Evolutionary conservation across 2,888 invertebrate genomes (phyloP), one percentile per base, ranked within the genome.

Genomic region (Homarus gammarus): DNA sequence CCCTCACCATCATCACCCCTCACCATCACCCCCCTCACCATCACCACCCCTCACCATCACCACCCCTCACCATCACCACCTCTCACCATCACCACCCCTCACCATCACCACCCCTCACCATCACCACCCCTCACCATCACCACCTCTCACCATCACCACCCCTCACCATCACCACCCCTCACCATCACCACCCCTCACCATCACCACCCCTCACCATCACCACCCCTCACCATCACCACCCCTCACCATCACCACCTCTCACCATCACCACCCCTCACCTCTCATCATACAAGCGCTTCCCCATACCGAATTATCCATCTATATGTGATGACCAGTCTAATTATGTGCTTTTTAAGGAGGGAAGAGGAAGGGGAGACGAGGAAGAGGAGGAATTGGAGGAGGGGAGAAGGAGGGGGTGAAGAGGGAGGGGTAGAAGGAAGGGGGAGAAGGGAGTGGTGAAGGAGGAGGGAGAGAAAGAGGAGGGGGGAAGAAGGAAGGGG

Each of bases 41-140:
- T n/a, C n/a, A n/a, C n/a, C n/a, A n/a, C n/a, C 68, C 31, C 27
- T 68, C 68, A 68, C 68, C 68, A 10, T 68, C 68, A 31, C n/a
- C n/a, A 27, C 15, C 68, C 68, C 31, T 68, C 27, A 27, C 68
- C 64, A 31, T 31, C 64, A 18, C 56, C 56, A 27, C 22, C 68
- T 68, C 44, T 77, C 77, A 15, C 27, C 27, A 27, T 38, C 15
- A 40, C 27, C 40, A 77, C 33, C n/a, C 18, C n/a, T n/a, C n/a
- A n/a, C n/a, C n/a, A n/a, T n/a, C n/a, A n/a, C n/a, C n/a, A n/a
- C n/a, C n/a, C n/a, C n/a, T n/a, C n/a, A n/a, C n/a, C n/a, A 6
- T 8, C 31, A 6, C 72, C 36, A 12, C 15, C 31, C 12, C 27
- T 31, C 31, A 6, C 1, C 31, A n/a, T 31, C 22, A 10, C 68